Base-by-base conservation (phyloP, 2,113 vertebrate genomes). In the Ondatra zibethicus region DNA sequence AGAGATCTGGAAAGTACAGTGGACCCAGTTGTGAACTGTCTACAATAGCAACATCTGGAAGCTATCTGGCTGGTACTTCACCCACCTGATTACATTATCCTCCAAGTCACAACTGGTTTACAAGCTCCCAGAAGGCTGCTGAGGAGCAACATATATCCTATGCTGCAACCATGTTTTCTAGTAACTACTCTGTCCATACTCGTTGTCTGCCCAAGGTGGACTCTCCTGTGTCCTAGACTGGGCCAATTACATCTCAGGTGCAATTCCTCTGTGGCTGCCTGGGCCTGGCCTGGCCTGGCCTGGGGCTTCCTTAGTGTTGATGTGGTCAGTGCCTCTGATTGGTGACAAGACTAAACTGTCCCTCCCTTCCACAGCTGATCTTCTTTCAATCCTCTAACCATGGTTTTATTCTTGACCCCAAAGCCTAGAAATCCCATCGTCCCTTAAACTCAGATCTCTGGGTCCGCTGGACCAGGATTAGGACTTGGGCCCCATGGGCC, bases 231-330 rank as follows among this genome's bases (percentile, higher is more conserved):
- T 31, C 45, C 92, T 21, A 25, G 81, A 42, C 31, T 10, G 8
- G 39, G n/a, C 45, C 27, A 25, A 0, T 1, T 27, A 13, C 1
- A 0, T 42, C 19, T 70, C 68, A 8, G 68, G 31, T 1, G 7
- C 7, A 33, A 31, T 90, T 23, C 11, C 31, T n/a, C 5, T 5
- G 2, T 8, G 73, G 47, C 45, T 82, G 70, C 31, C 21, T 16
- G 31, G 17, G n/a, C 19, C 50, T n/a, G 42, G 55, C 19, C 55
- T n/a, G 42, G 55, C 19, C 55, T 58, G 17, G 8, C 42, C 47
- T 33, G 14, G 6, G 52, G 12, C 27, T 61, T 16, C 16, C 86
- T 84, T 72, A 27, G 8, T 13, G 3, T 6, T 61, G 14, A 80
- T 23, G 14, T 17, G 23, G 68, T 36, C 36, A 39, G 14, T 36